Percentiles rank a stretch among this genome's conserved stretches.
phyloP scores from a whole-genome alignment of 2,888 invertebrate genomes.

The Hypsopygia costalis region DNA sequence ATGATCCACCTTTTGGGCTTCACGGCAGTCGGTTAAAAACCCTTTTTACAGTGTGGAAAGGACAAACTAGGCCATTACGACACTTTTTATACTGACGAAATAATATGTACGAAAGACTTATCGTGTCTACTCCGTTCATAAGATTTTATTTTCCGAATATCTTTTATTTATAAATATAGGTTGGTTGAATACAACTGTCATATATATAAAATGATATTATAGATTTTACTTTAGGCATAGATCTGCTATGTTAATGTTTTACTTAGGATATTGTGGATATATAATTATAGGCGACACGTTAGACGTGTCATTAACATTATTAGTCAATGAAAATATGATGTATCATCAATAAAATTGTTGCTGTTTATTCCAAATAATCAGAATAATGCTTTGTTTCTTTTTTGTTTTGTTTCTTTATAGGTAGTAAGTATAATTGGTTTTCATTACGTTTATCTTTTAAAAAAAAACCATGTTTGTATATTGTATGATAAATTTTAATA shows the following conservation, averaged over 20 bases:
- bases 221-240: neutral
- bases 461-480: neutral
- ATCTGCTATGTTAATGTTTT: neutral
- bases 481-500: neutral
- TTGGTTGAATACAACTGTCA: neutral
- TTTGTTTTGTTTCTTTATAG: neutral
- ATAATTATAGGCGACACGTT: neutral
- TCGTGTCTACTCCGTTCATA: no score
- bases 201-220: neutral
- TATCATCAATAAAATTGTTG: slow-evolving; percentile 1
- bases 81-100: no score
- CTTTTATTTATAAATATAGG: no score
- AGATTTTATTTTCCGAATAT: no score
- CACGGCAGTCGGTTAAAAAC: no score
- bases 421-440: neutral
- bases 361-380: slow-evolving; percentile 4
- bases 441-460: neutral
- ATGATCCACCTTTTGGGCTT: no score
- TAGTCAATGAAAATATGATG: neutral
- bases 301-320: neutral
- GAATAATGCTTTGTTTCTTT: neutral
- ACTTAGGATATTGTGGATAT: neutral
- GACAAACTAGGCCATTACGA: no score
- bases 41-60: no score
- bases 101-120: no score